Conservation (phyloP, 2,888 invertebrate species). For the Alviniconcha strummeri region DNA sequence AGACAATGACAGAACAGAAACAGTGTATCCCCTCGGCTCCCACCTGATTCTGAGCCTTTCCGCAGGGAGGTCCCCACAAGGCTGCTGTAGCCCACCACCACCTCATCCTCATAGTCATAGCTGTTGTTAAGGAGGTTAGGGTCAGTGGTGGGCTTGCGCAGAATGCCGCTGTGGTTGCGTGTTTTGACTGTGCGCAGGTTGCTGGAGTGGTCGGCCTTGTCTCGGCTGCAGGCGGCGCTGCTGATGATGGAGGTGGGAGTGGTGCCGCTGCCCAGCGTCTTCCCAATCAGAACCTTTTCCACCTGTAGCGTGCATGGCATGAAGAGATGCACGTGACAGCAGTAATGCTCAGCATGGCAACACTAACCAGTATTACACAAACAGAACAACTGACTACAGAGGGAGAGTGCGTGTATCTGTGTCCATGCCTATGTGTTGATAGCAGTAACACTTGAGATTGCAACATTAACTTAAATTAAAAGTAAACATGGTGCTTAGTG, state of each 20-base stretch:
- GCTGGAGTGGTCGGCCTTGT: not conserved
- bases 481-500: too few species aligned
- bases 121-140: slow-evolving; percentile 39
- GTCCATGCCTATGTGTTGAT: too few species aligned
- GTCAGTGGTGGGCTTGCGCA: slow-evolving; percentile 30
- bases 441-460: too few species aligned
- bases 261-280: slow-evolving; percentile 49
- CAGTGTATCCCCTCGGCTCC: too few species aligned
- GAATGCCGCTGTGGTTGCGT: not conserved
- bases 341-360: too few species aligned
- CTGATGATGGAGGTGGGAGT: slow-evolving; percentile 55
- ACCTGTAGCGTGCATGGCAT: not conserved
- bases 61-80: slow-evolving; percentile 7
- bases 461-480: too few species aligned
- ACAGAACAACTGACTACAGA: too few species aligned
- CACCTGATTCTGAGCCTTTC: not conserved
- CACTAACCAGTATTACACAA: too few species aligned
- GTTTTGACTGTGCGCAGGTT: slow-evolving; percentile 24
- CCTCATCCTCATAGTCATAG: slow-evolving; percentile 34
- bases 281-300: slow-evolving; percentile 40
- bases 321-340: too few species aligned
- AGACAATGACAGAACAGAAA: too few species aligned
- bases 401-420: not conserved
- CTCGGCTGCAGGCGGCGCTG: not conserved
- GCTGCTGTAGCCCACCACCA: slow-evolving; percentile 25